phyloP scores from a whole-genome alignment of 2,888 invertebrate species.

The Metopia argyrocephala region DNA sequence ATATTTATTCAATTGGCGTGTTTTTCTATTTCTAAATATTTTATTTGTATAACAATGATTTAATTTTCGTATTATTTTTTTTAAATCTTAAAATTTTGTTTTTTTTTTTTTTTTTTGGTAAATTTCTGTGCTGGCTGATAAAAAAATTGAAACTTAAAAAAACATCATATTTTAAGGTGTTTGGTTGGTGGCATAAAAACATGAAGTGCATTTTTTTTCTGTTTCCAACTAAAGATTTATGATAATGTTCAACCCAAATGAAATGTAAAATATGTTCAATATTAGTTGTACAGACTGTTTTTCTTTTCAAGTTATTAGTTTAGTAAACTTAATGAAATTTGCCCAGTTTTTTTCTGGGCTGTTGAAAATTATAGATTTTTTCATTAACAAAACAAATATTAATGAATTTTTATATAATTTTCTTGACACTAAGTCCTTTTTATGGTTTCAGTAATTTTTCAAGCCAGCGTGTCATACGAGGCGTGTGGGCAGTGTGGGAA shows the following conservation, averaged over 20 bases:
- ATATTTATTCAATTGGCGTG: conserved; percentile 52
- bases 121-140: no score
- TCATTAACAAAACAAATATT: conserved; percentile 49
- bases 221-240: conserved; percentile 60
- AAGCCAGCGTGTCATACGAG: not conserved
- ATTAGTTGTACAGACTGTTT: conserved; percentile 20
- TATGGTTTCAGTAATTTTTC: conserved; percentile 35
- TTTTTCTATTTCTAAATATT: conserved; percentile 52
- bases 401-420: conserved; percentile 62
- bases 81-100: conserved; percentile 44
- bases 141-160: conserved; percentile 7
- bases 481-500: conserved; percentile 58
- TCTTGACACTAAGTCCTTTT: conserved; percentile 62
- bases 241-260: conserved; percentile 62
- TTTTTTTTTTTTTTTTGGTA: conserved; percentile 23
- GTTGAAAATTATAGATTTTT: conserved; percentile 55
- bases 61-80: conserved; percentile 53
- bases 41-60: conserved; percentile 63
- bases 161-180: conserved; percentile 51
- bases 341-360: conserved; percentile 50
- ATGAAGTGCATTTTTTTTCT: conserved; percentile 48
- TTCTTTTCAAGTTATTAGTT: conserved; percentile 15
- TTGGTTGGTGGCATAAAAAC: conserved; percentile 60
- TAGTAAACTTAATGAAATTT: conserved; percentile 44
- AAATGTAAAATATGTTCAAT: conserved; percentile 51